These are phyloP conservation scores for Oryzias javanicus DNA, from an alignment of 2,113 vertebrate genomes.

Conservation along the genomic window DNA sequence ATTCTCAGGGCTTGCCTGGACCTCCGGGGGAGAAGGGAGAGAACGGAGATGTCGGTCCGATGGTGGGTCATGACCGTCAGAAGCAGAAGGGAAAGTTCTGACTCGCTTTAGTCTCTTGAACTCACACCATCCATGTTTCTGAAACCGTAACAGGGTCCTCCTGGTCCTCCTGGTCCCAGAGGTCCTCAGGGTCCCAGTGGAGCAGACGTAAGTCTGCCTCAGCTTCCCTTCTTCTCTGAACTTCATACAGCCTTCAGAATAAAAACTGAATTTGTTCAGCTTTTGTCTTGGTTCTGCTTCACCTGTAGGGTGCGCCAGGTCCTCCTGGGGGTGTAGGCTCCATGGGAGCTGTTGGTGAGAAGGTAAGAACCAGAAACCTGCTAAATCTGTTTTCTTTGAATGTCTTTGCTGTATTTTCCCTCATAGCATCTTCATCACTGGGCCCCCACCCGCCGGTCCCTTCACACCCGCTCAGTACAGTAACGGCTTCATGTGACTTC, in stretches of 20 bases:
- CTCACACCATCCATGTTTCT: neutral
- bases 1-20: slow-evolving; percentile 88
- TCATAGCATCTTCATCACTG: neutral
- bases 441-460: neutral
- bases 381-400: neutral
- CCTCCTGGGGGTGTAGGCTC: slow-evolving; percentile 89
- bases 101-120: too few relatives aligned
- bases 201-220: slow-evolving; percentile 84
- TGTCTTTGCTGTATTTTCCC: neutral
- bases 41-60: slow-evolving; percentile 94
- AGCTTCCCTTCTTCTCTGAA: neutral
- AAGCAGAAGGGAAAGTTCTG: too few relatives aligned
- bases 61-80: slow-evolving; percentile 78
- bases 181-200: slow-evolving; percentile 93
- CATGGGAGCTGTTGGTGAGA: slow-evolving; percentile 91
- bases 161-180: slow-evolving; percentile 94
- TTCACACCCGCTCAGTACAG: neutral
- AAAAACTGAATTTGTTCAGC: neutral
- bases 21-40: slow-evolving; percentile 98
- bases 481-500: slow-evolving; percentile 14
- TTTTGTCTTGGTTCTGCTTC: slow-evolving; percentile 11
- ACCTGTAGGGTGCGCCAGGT: slow-evolving; percentile 88
- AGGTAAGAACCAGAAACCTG: slow-evolving; percentile 75
- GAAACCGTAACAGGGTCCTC: slow-evolving; percentile 83
- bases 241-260: neutral